Conservation (phyloP, 2,797 vertebrate genomes). For the Cossypha polioptera region DNA sequence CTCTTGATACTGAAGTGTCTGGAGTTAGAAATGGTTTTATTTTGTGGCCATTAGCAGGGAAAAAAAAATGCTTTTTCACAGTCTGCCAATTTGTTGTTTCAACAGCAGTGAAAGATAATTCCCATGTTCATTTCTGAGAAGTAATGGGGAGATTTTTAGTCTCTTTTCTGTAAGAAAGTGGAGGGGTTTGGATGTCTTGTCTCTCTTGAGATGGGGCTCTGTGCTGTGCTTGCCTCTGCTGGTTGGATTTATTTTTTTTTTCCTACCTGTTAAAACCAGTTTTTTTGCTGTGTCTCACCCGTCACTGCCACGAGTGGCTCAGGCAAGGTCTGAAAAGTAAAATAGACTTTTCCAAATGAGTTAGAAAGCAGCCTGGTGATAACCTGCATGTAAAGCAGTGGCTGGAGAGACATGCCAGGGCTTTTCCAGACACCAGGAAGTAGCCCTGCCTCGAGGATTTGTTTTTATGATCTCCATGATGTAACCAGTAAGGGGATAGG, state of each 20-base stretch:
- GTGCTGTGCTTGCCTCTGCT: not conserved
- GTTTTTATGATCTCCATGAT: not conserved
- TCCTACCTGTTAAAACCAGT: not conserved
- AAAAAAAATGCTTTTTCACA: not conserved
- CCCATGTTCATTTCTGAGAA: not conserved
- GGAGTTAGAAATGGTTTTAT: not conserved
- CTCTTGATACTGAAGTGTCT: not conserved
- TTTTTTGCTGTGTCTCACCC: not conserved
- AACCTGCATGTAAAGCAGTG: not conserved
- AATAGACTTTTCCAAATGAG: not conserved
- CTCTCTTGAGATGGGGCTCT: not conserved
- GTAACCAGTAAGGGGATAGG: too few relatives aligned
- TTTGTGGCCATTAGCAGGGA: not conserved
- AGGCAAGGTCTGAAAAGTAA: not conserved
- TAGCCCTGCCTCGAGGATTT: not conserved
- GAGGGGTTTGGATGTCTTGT: not conserved
- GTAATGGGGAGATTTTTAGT: not conserved
- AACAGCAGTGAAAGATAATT: not conserved
- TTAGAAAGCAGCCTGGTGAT: not conserved
- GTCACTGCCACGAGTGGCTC: fast-evolving
- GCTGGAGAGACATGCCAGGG: not conserved
- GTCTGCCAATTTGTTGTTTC: not conserved
- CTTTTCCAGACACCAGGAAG: not conserved
- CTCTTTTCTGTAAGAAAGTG: not conserved
- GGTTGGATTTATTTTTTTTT: not conserved